Conservation (phyloP, 2,888 invertebrate genomes). For the Acanthopleura granulata region DNA sequence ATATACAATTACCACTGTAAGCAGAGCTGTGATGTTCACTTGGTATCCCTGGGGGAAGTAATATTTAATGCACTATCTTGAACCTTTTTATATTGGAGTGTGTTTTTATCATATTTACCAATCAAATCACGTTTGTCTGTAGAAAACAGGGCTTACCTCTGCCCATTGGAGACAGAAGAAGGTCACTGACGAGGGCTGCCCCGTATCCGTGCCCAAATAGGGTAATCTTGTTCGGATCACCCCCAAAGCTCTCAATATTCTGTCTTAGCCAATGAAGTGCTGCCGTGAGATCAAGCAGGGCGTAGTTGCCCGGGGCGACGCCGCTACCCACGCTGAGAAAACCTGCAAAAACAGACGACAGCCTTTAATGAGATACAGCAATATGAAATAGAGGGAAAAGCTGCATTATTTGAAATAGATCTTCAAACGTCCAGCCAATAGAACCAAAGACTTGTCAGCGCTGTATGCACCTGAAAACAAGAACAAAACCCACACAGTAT, state of each 20-base stretch:
- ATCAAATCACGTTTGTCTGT: too few species aligned
- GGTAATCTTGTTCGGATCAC: constrained; percentile 92
- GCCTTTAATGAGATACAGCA: background rate
- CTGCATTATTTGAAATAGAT: background rate
- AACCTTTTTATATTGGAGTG: background rate
- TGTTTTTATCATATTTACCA: background rate
- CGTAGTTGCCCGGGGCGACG: constrained; percentile 82
- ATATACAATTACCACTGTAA: too few species aligned
- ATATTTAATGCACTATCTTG: background rate
- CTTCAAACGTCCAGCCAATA: background rate
- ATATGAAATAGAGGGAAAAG: background rate
- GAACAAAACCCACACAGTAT: too few species aligned
- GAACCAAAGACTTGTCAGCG: background rate
- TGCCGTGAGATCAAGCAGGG: constrained; percentile 97
- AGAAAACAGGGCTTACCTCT: constrained; percentile 77
- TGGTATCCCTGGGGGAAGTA: too few species aligned
- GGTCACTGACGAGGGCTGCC: constrained; percentile 95
- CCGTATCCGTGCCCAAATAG: constrained; percentile 97
- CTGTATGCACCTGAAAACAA: background rate
- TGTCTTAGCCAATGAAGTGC: constrained; percentile 97
- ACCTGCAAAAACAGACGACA: constrained; percentile 57
- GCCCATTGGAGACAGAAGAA: constrained; percentile 93
- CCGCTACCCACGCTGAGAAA: constrained; percentile 70
- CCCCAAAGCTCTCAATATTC: constrained; percentile 94
- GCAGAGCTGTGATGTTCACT: too few species aligned